Evolutionary conservation across 2,113 vertebrate species (phyloP).

Genomic region (Eulemur rufifrons): DNA sequence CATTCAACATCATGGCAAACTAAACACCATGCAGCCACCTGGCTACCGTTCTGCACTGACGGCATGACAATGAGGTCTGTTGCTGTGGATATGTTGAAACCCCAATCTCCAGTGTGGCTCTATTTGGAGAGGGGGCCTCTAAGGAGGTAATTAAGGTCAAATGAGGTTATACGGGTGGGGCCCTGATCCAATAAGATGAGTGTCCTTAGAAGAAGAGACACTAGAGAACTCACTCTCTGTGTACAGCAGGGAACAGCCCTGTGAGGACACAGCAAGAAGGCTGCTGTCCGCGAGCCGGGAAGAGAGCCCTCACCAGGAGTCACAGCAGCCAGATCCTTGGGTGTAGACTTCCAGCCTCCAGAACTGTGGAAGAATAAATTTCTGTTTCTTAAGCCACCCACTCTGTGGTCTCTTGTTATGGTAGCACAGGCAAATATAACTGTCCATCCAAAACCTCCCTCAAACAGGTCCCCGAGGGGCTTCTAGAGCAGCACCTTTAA

Average conservation of each 20-base stretch:
- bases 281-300: background rate
- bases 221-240: rapidly evolving
- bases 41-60: background rate
- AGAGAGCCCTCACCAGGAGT: background rate
- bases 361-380: background rate
- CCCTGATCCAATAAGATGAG: background rate
- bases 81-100: background rate
- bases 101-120: background rate
- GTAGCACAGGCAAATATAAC: background rate
- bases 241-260: background rate
- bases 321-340: background rate
- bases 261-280: background rate
- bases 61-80: background rate
- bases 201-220: background rate
- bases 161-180: background rate
- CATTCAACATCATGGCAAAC: background rate
- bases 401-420: background rate
- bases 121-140: background rate
- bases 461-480: background rate
- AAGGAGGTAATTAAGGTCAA: background rate
- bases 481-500: background rate
- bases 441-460: background rate
- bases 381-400: background rate
- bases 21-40: background rate
- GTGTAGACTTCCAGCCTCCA: background rate